Evolutionary conservation across 2,113 vertebrate genomes (phyloP).

Genomic region (Psilopsiagon aurifrons): DNA sequence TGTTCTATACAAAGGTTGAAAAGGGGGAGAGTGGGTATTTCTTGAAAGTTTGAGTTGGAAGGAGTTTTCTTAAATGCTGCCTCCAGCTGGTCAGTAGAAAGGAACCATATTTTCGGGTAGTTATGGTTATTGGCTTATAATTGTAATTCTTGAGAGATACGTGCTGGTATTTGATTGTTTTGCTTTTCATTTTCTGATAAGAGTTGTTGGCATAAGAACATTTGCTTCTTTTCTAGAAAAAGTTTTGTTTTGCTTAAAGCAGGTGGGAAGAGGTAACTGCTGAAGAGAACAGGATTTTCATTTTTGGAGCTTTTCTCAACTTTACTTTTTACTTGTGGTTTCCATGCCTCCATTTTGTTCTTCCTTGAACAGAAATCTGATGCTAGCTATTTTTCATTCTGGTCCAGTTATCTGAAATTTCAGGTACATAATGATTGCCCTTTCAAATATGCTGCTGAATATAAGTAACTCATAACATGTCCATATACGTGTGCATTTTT

Average conservation of each 20-base stretch:
- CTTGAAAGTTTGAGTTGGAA: not conserved
- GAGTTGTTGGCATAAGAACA: not conserved
- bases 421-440: not conserved
- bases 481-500: constrained; percentile 26
- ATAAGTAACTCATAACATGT: not conserved
- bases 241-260: not conserved
- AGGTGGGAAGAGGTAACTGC: not conserved
- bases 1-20: not conserved
- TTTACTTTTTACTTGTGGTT: not conserved
- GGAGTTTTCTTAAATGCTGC: not conserved
- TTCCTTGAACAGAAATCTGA: not conserved
- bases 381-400: not conserved
- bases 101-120: not conserved
- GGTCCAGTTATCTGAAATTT: not conserved
- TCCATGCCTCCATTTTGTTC: not conserved
- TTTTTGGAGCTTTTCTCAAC: not conserved
- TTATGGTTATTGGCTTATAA: not conserved
- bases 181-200: not conserved
- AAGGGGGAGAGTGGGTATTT: not conserved
- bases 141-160: not conserved
- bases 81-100: not conserved
- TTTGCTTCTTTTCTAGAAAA: not conserved
- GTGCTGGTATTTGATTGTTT: not conserved
- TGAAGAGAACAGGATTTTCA: not conserved
- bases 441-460: not conserved